phyloP scores from a whole-genome alignment of 2,797 vertebrate species.

The Chaetodon trifasciatus region DNA sequence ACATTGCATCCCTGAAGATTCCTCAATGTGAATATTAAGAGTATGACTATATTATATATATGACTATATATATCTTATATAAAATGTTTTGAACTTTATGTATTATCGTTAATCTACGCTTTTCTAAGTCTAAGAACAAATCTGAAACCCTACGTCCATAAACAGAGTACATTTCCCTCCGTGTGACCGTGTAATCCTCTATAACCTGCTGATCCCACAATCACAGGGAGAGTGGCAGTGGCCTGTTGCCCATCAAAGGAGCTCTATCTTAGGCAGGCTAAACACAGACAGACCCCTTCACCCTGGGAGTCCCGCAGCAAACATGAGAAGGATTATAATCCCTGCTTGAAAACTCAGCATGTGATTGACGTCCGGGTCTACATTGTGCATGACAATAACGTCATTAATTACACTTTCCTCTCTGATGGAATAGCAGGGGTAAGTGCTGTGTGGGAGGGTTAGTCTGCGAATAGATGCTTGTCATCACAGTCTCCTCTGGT shows the following conservation, averaged over 20 bases:
- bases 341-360: slow-evolving; percentile 42
- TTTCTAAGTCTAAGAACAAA: slow-evolving; percentile 3
- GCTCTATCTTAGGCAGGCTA: slow-evolving; percentile 42
- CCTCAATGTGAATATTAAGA: not conserved
- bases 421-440: slow-evolving; percentile 33
- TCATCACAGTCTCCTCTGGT: slow-evolving; percentile 43
- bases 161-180: slow-evolving; percentile 30
- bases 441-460: slow-evolving; percentile 48
- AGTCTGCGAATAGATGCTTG: slow-evolving; percentile 48
- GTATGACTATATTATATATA: not conserved
- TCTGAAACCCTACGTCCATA: slow-evolving; percentile 7
- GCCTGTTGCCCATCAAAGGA: slow-evolving; percentile 28
- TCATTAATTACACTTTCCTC: slow-evolving; percentile 49
- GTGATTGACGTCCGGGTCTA: slow-evolving; percentile 33
- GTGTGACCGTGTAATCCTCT: slow-evolving; percentile 67
- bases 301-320: slow-evolving; percentile 33
- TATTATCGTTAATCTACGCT: not conserved
- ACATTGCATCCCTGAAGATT: slow-evolving; percentile 8
- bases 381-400: slow-evolving; percentile 27
- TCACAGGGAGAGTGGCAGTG: slow-evolving; percentile 45
- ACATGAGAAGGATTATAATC: slow-evolving; percentile 51
- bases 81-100: slow-evolving; percentile 1
- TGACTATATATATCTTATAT: no score
- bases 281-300: slow-evolving; percentile 60
- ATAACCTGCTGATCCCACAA: slow-evolving; percentile 53